These are phyloP conservation scores for Lutra lutra DNA, from an alignment of 2,797 vertebrate genomes.

Conservation along the genomic window DNA sequence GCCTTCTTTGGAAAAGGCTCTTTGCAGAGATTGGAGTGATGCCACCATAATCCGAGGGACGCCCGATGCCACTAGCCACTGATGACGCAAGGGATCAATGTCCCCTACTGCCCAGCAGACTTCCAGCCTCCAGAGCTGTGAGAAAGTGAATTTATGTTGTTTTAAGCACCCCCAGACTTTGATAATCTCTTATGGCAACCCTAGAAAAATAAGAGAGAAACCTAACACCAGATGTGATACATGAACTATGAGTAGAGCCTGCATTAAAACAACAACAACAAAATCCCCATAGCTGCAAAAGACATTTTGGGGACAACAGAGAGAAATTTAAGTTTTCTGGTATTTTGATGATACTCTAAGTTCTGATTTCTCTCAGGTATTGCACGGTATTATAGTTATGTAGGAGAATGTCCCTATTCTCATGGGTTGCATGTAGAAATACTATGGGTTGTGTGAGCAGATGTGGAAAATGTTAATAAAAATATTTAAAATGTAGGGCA, in stretches of 20 bases:
- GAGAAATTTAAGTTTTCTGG: background rate
- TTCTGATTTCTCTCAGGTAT: background rate
- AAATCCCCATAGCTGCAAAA: background rate
- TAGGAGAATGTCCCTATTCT: background rate
- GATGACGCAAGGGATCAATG: background rate
- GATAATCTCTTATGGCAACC: background rate
- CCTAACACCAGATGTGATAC: background rate
- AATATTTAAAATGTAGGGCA: background rate
- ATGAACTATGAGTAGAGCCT: background rate
- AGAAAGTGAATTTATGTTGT: too few species aligned
- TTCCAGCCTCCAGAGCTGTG: background rate
- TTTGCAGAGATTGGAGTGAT: background rate
- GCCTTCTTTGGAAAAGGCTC: background rate
- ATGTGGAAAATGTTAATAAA: background rate
- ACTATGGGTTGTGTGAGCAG: background rate
- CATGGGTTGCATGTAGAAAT: background rate
- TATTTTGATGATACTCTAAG: background rate
- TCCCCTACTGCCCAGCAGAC: background rate
- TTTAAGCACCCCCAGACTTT: background rate
- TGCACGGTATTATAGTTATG: background rate
- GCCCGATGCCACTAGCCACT: rapidly evolving
- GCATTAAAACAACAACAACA: background rate
- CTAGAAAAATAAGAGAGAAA: background rate
- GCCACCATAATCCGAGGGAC: background rate
- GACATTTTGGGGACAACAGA: background rate